Base-by-base conservation (phyloP, 2,888 invertebrate genomes). In the Andrena camellia region DNA sequence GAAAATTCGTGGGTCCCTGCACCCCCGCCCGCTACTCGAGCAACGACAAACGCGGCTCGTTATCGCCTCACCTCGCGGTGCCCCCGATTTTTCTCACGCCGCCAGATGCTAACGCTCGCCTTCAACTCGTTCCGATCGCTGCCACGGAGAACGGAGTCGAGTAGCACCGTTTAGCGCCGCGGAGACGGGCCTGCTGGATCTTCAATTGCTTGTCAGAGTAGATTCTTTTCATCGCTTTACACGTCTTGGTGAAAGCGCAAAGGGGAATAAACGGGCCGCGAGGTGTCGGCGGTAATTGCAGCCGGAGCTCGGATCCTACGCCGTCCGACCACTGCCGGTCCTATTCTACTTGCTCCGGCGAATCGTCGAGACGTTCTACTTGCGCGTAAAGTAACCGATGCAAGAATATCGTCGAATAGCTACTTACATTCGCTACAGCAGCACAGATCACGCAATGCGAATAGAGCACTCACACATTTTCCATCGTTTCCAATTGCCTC, bases 41-140 rank as follows among this genome's bases (percentile, higher is more conserved):
- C 35, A 42, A 42, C 78, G 70, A 80, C 71, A 80, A 80, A 80
- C 26, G 71, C n/a, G 66, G 54, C 80, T 80, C 79, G 79, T 78
- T 80, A 80, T 33, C 60, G 33, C 54, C 69, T 50, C 57, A 20
- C 31, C 64, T 29, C n/a, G 6, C 17, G 33, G 26, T 66, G 71
- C 0, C 66, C 78, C 50, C 78, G 71, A 80, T 80, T 71, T 66
- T 77, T 7, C 42, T 2, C n/a, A 0, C 7, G 23, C 2, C 42
- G 4, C 23, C 2, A 35, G 10, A 20, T 13, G 29, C 0, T 23
- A 7, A 13, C 31, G 26, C 66, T 42, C 60, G 42, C 26, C 66
- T 78, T 54, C 52, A 71, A 71, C 78, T 71, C 48, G 67, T 78
- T 67, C 57, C 23, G 57, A 59, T 59, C 42, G 31, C 20, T 13